Evolutionary conservation across 1,140 invertebrate species (phyloP).

Genomic region (Chelonus insularis): DNA sequence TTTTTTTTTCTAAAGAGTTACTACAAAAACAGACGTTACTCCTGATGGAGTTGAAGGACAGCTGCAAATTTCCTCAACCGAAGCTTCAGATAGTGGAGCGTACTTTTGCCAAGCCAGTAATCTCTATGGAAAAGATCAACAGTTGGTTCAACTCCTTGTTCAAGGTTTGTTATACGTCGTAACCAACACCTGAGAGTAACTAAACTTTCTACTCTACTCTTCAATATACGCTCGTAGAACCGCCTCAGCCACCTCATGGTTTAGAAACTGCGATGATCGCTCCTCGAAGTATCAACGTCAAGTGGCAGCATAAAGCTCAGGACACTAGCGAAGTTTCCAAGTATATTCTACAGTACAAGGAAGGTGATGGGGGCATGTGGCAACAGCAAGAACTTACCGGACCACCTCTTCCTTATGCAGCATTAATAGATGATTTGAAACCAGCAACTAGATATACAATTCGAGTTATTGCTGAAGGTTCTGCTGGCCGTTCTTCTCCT

Average conservation of each 20-base stretch:
- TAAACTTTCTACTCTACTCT: conserved; percentile 10
- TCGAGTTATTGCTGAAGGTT: conserved; percentile 75
- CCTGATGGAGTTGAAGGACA: conserved; percentile 72
- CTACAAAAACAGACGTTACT: conserved; percentile 70
- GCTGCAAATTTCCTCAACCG: conserved; percentile 72
- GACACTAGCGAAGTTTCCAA: conserved; percentile 73
- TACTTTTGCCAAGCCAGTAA: conserved; percentile 85
- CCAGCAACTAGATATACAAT: conserved; percentile 78
- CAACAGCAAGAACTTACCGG: conserved; percentile 69
- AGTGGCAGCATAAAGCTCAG: conserved; percentile 72
- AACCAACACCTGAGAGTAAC: not conserved
- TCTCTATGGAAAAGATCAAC: conserved; percentile 79
- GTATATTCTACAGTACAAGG: conserved; percentile 75
- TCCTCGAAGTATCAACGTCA: conserved; percentile 72
- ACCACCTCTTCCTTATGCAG: conserved; percentile 64
- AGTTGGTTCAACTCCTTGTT: conserved; percentile 77
- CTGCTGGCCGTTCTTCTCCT: conserved; percentile 72
- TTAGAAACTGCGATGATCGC: conserved; percentile 71
- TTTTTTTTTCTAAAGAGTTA: conserved; percentile 60
- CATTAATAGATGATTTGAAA: conserved; percentile 71
- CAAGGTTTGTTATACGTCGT: conserved; percentile 64
- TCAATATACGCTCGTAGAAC: conserved; percentile 61
- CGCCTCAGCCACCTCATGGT: conserved; percentile 70
- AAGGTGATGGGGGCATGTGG: conserved; percentile 69
- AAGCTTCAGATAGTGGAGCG: conserved; percentile 74